Conservation (phyloP, 2,797 vertebrate genomes). For the Chiloscyllium punctatum region DNA sequence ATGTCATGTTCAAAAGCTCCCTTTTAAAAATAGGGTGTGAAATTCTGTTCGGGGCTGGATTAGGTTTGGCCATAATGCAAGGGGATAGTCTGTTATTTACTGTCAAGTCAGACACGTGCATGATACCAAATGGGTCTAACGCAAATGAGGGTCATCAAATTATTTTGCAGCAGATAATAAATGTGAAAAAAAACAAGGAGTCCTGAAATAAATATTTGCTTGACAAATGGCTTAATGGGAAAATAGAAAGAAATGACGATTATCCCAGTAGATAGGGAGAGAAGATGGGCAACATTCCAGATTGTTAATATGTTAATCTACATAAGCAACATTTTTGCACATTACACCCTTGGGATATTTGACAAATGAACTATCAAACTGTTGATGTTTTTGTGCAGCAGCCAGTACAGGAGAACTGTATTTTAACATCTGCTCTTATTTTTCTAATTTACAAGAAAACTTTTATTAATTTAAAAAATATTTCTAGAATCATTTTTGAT, state of each 20-base stretch:
- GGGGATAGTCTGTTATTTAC: neutral
- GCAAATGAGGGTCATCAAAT: neutral
- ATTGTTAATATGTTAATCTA: conserved; percentile 35
- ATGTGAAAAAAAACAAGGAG: neutral
- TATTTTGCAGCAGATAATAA: neutral
- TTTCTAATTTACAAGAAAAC: neutral
- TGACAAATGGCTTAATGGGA: neutral
- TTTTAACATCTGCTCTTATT: conserved; percentile 6
- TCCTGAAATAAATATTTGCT: neutral
- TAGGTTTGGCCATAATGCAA: neutral
- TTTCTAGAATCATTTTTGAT: neutral
- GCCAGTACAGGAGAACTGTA: neutral
- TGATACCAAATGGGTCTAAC: neutral
- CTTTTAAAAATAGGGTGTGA: neutral
- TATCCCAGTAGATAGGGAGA: too few species aligned
- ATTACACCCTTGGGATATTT: conserved; percentile 19
- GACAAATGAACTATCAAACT: conserved; percentile 30
- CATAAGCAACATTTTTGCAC: conserved; percentile 13
- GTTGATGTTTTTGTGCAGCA: conserved; percentile 19
- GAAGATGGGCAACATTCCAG: neutral
- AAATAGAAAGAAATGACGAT: neutral
- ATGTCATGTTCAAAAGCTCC: neutral
- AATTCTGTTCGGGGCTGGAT: neutral
- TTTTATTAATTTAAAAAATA: neutral
- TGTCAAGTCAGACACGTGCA: neutral